Evolutionary conservation across 2,888 invertebrate genomes (phyloP), one percentile per base, ranked within the genome.

Genomic region (Cheilosia urbana): DNA sequence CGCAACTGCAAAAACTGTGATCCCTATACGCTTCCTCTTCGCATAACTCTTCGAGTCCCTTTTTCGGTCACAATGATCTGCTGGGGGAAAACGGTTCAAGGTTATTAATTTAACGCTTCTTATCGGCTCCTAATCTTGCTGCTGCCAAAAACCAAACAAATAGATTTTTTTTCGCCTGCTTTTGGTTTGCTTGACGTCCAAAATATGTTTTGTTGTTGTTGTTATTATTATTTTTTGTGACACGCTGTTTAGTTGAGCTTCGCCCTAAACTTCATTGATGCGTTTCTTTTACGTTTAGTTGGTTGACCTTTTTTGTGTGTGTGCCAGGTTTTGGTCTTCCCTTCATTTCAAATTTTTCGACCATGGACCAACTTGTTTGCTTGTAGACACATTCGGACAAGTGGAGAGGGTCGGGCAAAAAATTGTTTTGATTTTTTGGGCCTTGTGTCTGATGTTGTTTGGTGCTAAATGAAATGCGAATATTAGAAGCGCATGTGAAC

Each of bases 31-130:
- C 58, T 76, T 49, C 45, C 65, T 65, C 51, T 47, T 75, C 68
- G 24, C 37, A 51, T 65, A 34, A 57, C 19, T 66, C 40, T 66
- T 30, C 19, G 30, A 57, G 63, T 68, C 66, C 45, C 63, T 76
- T 75, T 68, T 69, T 42, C 30, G 53, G 37, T 51, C 51, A 34
- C 21, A 73, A 40, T 55, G 55, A 72, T 77, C 66, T 55, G 58
- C 51, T 49, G 15, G 45, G 45, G 47, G 21, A 77, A 82, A 82
- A 72, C 82, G 72, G 58, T 77, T 78, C 71, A 78, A 78, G 69
- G 78, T 78, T 78, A 78, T 78, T 78, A 77, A 82, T 82, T 82
- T 82, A 77, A 72, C 82, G 77, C 78, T 77, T 77, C 65, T 77
- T 82, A 82, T 82, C 82, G 66, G 71, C 58, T 40, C 62, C 72